Conservation (phyloP, 2,888 invertebrate genomes). For the Drosophila buzzatii region DNA sequence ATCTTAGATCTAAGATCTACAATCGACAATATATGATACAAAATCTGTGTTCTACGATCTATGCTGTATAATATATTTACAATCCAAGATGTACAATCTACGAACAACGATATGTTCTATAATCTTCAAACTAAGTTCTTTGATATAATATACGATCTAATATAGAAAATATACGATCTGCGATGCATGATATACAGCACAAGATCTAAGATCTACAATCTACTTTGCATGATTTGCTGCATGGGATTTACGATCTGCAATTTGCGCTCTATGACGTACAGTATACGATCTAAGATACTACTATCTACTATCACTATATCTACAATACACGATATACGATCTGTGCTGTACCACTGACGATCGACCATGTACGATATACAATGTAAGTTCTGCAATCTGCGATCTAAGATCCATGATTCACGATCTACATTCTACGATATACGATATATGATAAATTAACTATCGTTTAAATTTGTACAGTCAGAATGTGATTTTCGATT, state of each 20-base stretch:
- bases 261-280: not conserved
- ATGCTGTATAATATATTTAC: too few species aligned
- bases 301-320: not conserved
- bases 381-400: not conserved
- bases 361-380: not conserved
- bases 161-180: not conserved
- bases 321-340: not conserved
- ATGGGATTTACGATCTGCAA: not conserved
- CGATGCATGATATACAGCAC: too few species aligned
- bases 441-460: not conserved
- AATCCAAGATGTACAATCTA: not conserved
- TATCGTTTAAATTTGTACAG: not conserved
- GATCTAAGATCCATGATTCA: not conserved
- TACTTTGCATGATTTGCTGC: too few species aligned
- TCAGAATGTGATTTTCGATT: not conserved
- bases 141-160: not conserved
- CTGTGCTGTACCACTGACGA: not conserved
- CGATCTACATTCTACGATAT: not conserved
- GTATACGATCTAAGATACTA: too few species aligned
- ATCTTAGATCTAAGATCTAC: not conserved
- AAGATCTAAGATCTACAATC: not conserved
- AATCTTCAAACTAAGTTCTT: not conserved
- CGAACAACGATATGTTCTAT: too few species aligned
- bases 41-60: not conserved
- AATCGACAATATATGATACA: not conserved